phyloP scores from a whole-genome alignment of 2,888 invertebrate species.

The Pollenia labialis region DNA sequence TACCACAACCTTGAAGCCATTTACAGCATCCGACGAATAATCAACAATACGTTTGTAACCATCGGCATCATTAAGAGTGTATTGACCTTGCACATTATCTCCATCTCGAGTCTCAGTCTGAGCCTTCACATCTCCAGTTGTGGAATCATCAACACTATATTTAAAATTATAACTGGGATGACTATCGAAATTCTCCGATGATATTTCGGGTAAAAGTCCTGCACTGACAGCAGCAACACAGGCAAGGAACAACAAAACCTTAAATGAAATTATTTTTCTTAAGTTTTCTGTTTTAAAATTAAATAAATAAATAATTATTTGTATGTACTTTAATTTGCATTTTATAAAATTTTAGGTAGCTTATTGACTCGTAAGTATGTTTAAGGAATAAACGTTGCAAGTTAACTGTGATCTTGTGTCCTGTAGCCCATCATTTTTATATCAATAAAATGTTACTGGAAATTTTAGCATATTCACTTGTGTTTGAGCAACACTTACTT shows the following conservation, averaged over 20 bases:
- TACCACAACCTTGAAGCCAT: slow-evolving; percentile 86
- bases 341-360: slow-evolving; percentile 31
- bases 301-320: background rate
- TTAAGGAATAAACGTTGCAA: slow-evolving; percentile 67
- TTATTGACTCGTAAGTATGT: slow-evolving; percentile 52
- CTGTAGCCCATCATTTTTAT: slow-evolving; percentile 66
- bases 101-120: slow-evolving; percentile 85
- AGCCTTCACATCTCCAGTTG: slow-evolving; percentile 85
- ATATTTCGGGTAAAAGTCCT: slow-evolving; percentile 75
- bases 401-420: slow-evolving; percentile 76
- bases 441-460: slow-evolving; percentile 43
- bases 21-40: slow-evolving; percentile 85
- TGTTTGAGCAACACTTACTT: slow-evolving; percentile 16
- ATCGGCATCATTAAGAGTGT: slow-evolving; percentile 85
- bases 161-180: slow-evolving; percentile 84
- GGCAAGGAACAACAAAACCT: slow-evolving; percentile 76
- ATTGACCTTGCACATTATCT: slow-evolving; percentile 85
- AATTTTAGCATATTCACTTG: slow-evolving; percentile 34
- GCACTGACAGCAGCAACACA: slow-evolving; percentile 77
- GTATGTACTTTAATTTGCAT: slow-evolving; percentile 58
- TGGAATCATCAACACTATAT: slow-evolving; percentile 84
- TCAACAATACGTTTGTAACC: slow-evolving; percentile 85
- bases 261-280: slow-evolving; percentile 32
- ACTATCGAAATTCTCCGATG: slow-evolving; percentile 76
- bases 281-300: background rate